phyloP scores from a whole-genome alignment of 1,140 invertebrate species.

The Limonius californicus region DNA sequence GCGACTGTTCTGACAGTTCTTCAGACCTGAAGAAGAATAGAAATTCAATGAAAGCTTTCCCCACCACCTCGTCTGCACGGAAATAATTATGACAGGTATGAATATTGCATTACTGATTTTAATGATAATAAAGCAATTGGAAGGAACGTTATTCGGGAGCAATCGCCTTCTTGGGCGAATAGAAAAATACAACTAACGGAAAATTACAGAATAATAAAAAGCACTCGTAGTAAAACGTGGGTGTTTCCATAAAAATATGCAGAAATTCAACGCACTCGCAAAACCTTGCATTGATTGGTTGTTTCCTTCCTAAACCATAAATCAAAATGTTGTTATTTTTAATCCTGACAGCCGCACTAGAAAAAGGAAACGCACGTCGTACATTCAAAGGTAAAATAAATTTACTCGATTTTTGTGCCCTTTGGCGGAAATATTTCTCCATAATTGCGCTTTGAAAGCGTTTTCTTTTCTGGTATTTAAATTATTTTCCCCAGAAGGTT shows the following conservation, averaged over 20 bases:
- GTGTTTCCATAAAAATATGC: neutral
- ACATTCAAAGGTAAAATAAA: too few species aligned
- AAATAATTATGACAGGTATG: conserved; percentile 20
- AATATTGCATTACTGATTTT: conserved; percentile 5
- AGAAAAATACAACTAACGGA: neutral
- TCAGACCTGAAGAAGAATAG: conserved; percentile 19
- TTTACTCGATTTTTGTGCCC: too few species aligned
- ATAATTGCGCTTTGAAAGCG: too few species aligned
- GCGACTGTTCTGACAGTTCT: conserved; percentile 22
- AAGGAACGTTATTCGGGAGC: neutral
- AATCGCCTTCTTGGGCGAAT: neutral
- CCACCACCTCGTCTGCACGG: conserved; percentile 16
- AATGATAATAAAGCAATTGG: conserved; percentile 4
- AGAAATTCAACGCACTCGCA: neutral
- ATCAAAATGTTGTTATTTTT: too few species aligned
- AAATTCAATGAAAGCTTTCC: conserved; percentile 25
- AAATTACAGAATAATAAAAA: neutral
- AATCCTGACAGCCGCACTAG: too few species aligned
- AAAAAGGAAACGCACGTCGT: too few species aligned
- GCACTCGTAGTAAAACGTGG: too few species aligned
- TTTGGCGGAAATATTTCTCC: too few species aligned
- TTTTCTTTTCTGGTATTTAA: too few species aligned
- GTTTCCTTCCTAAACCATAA: too few species aligned
- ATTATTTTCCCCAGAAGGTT: too few species aligned
- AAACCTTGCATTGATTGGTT: too few species aligned